Percentiles rank a stretch among this genome's conserved stretches.
Evolutionary conservation across 1,140 invertebrate genomes (phyloP).

Genomic region (Drosophila sucinea): DNA sequence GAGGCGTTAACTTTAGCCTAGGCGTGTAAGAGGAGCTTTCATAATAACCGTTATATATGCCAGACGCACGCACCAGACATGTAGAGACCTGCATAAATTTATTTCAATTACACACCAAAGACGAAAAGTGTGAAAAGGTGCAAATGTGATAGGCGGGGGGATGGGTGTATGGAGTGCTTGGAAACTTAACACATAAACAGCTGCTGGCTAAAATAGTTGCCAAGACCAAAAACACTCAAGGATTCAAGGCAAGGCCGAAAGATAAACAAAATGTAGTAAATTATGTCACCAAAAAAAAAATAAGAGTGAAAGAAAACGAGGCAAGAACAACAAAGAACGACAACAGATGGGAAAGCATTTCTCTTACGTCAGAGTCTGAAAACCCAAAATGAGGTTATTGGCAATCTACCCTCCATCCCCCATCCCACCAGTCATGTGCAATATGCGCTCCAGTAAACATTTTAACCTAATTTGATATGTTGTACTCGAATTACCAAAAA

Average conservation of each 20-base stretch:
- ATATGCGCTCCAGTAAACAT: slow-evolving; percentile 48
- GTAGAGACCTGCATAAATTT: slow-evolving; percentile 64
- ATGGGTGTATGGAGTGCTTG: neutral
- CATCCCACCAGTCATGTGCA: slow-evolving; percentile 43
- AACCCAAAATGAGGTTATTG: slow-evolving; percentile 54
- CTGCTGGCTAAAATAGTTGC: slow-evolving; percentile 16
- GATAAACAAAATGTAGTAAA: slow-evolving; percentile 33
- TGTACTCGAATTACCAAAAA: slow-evolving; percentile 49
- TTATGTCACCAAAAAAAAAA: slow-evolving; percentile 49
- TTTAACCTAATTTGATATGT: slow-evolving; percentile 61
- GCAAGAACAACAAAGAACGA: slow-evolving; percentile 42
- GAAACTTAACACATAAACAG: slow-evolving; percentile 19
- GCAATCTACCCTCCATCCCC: slow-evolving; percentile 30
- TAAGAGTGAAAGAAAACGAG: slow-evolving; percentile 30
- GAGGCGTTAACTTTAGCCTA: slow-evolving; percentile 45
- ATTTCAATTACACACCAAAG: slow-evolving; percentile 48
- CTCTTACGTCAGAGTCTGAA: slow-evolving; percentile 55
- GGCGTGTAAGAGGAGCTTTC: slow-evolving; percentile 59
- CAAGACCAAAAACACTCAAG: slow-evolving; percentile 32
- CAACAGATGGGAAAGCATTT: slow-evolving; percentile 48
- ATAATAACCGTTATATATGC: slow-evolving; percentile 77
- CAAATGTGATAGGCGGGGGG: neutral
- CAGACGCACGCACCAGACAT: slow-evolving; percentile 63
- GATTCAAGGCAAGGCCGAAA: slow-evolving; percentile 35
- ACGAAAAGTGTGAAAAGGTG: slow-evolving; percentile 7